Conservation (phyloP, 2,888 invertebrate species). For the Pristionchus maxplancki region DNA sequence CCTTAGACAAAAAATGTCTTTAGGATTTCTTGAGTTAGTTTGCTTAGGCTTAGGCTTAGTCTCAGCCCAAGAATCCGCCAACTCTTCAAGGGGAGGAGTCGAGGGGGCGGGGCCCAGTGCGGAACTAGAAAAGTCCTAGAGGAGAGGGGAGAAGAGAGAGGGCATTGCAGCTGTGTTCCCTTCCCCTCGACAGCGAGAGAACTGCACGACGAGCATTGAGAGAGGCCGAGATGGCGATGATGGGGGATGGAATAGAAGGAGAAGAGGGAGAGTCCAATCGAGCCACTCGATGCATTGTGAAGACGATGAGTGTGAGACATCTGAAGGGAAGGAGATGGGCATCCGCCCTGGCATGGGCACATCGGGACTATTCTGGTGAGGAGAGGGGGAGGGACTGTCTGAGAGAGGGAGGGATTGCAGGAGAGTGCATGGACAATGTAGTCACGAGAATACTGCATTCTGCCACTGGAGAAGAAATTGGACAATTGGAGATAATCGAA, state of each 20-base stretch:
- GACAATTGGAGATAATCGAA: conserved; percentile 16
- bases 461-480: conserved; percentile 45
- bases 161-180: conserved; percentile 26
- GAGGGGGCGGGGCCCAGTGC: no score
- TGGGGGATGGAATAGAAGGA: conserved; percentile 15
- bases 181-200: conserved; percentile 46
- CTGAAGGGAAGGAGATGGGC: conserved; percentile 46
- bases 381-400: not conserved
- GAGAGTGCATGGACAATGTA: conserved; percentile 6
- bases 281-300: conserved; percentile 28
- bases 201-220: conserved; percentile 34
- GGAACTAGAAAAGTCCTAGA: no score
- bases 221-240: conserved; percentile 28
- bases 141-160: not conserved
- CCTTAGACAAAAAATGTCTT: no score
- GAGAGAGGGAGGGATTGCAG: not conserved
- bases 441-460: conserved; percentile 22
- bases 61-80: no score
- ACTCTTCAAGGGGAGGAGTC: no score
- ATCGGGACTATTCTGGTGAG: conserved; percentile 36
- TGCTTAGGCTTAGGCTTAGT: no score
- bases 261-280: conserved; percentile 17
- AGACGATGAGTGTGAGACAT: conserved; percentile 47
- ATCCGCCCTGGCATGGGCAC: conserved; percentile 44
- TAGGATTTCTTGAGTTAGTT: no score